These are phyloP conservation scores for Tachysurus vachellii DNA, from an alignment of 2,113 vertebrate species.

Conservation along the genomic window DNA sequence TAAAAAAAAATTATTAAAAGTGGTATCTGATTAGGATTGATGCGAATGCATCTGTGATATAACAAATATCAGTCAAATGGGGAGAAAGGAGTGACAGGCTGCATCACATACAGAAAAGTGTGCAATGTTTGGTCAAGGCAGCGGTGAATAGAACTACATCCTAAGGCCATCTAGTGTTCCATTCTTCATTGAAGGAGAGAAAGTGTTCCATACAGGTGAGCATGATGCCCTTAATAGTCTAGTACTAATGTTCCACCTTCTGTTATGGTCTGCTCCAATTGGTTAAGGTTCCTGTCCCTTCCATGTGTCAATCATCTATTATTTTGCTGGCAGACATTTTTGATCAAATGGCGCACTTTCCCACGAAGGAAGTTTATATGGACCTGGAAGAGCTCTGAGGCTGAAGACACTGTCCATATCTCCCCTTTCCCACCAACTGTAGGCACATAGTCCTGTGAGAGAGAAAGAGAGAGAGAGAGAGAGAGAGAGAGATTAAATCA, in stretches of 20 bases:
- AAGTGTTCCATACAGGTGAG: conserved; percentile 30
- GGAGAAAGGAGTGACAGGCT: conserved; percentile 40
- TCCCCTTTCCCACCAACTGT: conserved; percentile 55
- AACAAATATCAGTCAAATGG: conserved; percentile 29
- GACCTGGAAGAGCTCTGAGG: conserved; percentile 71
- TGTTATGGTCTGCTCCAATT: conserved; percentile 56
- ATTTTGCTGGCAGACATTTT: conserved; percentile 65
- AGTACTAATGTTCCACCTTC: conserved; percentile 55
- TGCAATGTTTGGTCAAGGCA: conserved; percentile 21
- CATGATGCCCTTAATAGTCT: conserved; percentile 44
- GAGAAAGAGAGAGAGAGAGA: background rate
- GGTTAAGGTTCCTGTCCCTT: conserved; percentile 37
- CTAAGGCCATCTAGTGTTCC: conserved; percentile 23
- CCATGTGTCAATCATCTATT: conserved; percentile 65
- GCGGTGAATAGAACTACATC: conserved; percentile 23
- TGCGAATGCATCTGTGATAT: conserved; percentile 25
- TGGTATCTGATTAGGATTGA: conserved; percentile 38
- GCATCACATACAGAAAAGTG: conserved; percentile 13
- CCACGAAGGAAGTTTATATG: conserved; percentile 76
- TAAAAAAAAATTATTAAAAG: conserved; percentile 48
- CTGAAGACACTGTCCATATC: conserved; percentile 67
- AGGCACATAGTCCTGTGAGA: conserved; percentile 67
- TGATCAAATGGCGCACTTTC: conserved; percentile 73
- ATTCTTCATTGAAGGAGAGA: conserved; percentile 13
- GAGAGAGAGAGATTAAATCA: background rate